phyloP scores from a whole-genome alignment of 2,113 vertebrate species.

The Mastomys natalensis region DNA sequence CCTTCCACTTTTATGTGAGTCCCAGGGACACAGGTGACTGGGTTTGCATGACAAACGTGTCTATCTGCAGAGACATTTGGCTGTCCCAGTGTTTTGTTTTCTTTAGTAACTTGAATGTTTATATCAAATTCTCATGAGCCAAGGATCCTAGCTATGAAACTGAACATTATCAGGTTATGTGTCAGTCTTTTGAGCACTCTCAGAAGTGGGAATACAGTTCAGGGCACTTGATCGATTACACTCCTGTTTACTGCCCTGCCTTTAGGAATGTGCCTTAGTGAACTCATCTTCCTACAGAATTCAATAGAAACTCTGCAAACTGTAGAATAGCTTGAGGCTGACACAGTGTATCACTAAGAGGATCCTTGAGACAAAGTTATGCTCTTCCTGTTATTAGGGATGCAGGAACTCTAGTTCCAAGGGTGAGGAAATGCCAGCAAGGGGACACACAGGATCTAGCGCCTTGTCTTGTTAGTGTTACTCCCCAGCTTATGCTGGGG shows the following conservation, averaged over 20 bases:
- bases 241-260: neutral
- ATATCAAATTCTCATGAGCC: neutral
- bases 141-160: neutral
- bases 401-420: neutral
- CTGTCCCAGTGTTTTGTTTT: conserved; percentile 1
- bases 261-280: neutral
- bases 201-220: neutral
- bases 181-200: neutral
- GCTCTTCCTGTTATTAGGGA: neutral
- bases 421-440: neutral
- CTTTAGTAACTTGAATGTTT: neutral
- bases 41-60: neutral
- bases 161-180: neutral
- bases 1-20: neutral
- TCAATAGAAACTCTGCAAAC: neutral
- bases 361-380: neutral
- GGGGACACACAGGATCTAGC: no score
- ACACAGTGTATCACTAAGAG: neutral
- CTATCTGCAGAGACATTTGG: neutral
- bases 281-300: neutral
- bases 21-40: neutral
- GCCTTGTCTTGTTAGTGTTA: neutral
- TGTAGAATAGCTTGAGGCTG: neutral
- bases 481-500: neutral
- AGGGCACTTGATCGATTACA: neutral